Percentiles rank a stretch among this genome's conserved stretches.
Conservation (phyloP, 2,113 vertebrate genomes). For the Pseudolaguvia tuberculata region DNA sequence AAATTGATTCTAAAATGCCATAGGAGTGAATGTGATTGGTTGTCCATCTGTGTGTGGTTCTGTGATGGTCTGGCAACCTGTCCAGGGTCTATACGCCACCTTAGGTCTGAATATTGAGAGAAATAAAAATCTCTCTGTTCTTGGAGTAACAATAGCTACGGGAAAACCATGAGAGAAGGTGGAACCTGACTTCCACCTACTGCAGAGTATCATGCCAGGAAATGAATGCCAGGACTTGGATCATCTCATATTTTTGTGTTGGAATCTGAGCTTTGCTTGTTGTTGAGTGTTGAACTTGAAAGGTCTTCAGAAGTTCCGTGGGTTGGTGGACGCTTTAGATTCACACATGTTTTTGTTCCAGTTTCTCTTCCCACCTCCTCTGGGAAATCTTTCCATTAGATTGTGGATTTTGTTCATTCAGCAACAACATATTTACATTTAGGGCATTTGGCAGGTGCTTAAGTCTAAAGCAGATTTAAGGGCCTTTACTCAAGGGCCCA, state of each 20-base stretch:
- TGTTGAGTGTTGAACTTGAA: background rate
- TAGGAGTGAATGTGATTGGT: too few relatives aligned
- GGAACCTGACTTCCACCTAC: constrained; percentile 27
- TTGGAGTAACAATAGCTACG: constrained; percentile 21
- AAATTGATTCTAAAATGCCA: too few relatives aligned
- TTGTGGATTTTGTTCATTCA: background rate
- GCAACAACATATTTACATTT: too few relatives aligned
- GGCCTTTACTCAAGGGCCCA: too few relatives aligned
- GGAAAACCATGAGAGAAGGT: constrained; percentile 20
- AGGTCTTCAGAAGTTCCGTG: background rate
- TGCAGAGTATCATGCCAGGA: background rate
- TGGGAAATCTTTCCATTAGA: background rate
- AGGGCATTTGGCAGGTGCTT: too few relatives aligned
- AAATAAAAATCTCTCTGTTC: constrained; percentile 4
- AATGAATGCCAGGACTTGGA: background rate
- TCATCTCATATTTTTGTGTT: background rate
- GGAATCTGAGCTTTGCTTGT: background rate
- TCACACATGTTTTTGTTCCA: background rate
- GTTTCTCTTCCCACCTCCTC: background rate
- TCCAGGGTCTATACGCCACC: too few relatives aligned
- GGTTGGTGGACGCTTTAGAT: background rate
- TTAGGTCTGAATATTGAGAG: constrained; percentile 1
- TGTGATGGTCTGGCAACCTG: too few relatives aligned
- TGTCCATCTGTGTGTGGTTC: too few relatives aligned
- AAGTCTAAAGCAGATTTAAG: too few relatives aligned